Evolutionary conservation across 2,797 vertebrate species (phyloP).

Genomic region (Halcyon leucocephala): DNA sequence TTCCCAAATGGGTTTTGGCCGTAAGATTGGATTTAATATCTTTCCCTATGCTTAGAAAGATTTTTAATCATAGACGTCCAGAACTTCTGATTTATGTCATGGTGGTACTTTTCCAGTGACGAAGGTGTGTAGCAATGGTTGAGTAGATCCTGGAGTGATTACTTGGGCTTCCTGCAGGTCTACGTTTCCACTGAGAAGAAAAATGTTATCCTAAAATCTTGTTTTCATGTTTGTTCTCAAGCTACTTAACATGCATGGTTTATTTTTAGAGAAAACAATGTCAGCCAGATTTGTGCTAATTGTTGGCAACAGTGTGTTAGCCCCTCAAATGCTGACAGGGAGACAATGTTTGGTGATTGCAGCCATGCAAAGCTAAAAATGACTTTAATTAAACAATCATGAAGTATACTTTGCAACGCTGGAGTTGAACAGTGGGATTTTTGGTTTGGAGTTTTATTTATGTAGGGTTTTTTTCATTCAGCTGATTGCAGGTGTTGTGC

Average conservation of each 20-base stretch:
- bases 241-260: conserved; percentile 68
- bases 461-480: neutral
- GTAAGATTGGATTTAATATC: neutral
- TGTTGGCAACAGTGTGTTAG: conserved; percentile 67
- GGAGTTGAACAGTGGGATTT: conserved; percentile 20
- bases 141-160: neutral
- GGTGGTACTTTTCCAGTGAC: neutral
- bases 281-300: conserved; percentile 75
- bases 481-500: conserved; percentile 66
- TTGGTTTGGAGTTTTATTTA: conserved; percentile 8
- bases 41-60: neutral
- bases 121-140: neutral
- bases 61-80: neutral
- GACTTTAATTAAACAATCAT: conserved; percentile 68
- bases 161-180: neutral
- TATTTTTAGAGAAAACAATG: conserved; percentile 76
- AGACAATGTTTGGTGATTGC: conserved; percentile 75
- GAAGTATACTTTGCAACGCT: conserved; percentile 17
- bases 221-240: conserved; percentile 60
- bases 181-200: neutral
- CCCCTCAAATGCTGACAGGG: conserved; percentile 67
- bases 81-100: neutral
- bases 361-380: conserved; percentile 65
- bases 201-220: conserved; percentile 46
- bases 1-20: neutral